These are phyloP conservation scores for Belgica antarctica DNA, from an alignment of 2,888 invertebrate species.

Conservation along the genomic window DNA sequence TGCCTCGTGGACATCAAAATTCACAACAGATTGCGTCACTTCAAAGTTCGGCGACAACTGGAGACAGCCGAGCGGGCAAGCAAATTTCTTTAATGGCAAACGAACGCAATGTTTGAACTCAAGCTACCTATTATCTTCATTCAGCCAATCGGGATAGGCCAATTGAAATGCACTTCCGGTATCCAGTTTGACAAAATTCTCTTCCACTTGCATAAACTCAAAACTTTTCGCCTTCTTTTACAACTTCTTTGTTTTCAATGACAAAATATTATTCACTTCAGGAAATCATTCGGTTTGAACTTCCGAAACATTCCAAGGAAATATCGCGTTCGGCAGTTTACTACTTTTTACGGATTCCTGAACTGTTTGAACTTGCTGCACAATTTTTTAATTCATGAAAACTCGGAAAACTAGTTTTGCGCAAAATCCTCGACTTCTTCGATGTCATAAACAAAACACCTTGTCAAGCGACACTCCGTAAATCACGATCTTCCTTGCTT, in stretches of 20 bases:
- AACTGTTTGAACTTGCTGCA: background rate
- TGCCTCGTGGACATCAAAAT: background rate
- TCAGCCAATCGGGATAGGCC: slow-evolving; percentile 55
- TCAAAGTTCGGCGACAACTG: background rate
- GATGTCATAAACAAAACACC: background rate
- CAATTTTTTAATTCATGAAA: background rate
- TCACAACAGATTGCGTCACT: slow-evolving; percentile 6
- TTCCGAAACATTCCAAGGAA: background rate
- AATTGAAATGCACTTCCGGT: slow-evolving; percentile 53
- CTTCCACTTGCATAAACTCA: slow-evolving; percentile 41
- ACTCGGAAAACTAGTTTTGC: background rate
- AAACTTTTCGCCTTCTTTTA: background rate
- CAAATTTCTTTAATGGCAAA: background rate
- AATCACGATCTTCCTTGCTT: background rate
- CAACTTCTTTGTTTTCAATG: background rate
- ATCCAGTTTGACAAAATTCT: slow-evolving; percentile 51
- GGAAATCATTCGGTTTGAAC: slow-evolving; percentile 12
- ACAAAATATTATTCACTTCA: slow-evolving; percentile 8
- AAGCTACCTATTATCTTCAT: slow-evolving; percentile 48
- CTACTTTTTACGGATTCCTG: too few relatives aligned
- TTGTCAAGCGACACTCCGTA: background rate
- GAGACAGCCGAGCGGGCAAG: background rate
- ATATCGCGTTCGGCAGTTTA: too few relatives aligned
- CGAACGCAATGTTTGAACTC: background rate
- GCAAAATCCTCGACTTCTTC: background rate